A percentile compares a stretch with the other conserved stretches of the same genome.
Conservation (phyloP, 2,797 vertebrate genomes). For the Acestrorhynchus altus region DNA sequence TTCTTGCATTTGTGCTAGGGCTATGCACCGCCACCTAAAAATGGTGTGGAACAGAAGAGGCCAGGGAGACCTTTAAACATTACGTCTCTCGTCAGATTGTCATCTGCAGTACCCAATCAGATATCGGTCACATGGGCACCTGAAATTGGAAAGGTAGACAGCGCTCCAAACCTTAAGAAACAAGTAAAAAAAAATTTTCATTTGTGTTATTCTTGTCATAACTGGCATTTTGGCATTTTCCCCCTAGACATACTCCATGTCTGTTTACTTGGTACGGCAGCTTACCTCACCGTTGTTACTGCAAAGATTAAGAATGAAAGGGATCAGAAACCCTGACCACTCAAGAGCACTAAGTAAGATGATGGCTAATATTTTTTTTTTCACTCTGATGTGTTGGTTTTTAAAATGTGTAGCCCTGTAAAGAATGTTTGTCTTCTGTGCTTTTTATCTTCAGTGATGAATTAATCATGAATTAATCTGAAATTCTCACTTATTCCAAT, state of each 20-base stretch:
- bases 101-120: conserved; percentile 96
- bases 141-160: conserved; percentile 93
- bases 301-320: conserved; percentile 96
- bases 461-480: too few relatives aligned
- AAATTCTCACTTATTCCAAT: too few relatives aligned
- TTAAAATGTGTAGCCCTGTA: neutral
- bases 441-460: neutral
- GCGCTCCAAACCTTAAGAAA: neutral
- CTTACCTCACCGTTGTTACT: conserved; percentile 93
- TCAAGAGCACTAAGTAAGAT: conserved; percentile 95
- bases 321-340: conserved; percentile 97
- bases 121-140: conserved; percentile 97
- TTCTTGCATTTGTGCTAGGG: conserved; percentile 76
- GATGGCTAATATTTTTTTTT: neutral
- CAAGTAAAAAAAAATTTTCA: too few relatives aligned
- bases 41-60: conserved; percentile 96
- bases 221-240: conserved; percentile 25
- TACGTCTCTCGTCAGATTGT: conserved; percentile 91
- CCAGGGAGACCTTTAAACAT: conserved; percentile 94
- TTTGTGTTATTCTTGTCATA: conserved; percentile 6
- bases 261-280: conserved; percentile 95
- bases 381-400: neutral
- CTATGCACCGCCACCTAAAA: conserved; percentile 93
- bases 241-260: conserved; percentile 93
- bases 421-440: neutral